Percentiles rank a stretch among this genome's conserved stretches.
phyloP scores from a whole-genome alignment of 2,113 vertebrate genomes.

The Labeo catla region DNA sequence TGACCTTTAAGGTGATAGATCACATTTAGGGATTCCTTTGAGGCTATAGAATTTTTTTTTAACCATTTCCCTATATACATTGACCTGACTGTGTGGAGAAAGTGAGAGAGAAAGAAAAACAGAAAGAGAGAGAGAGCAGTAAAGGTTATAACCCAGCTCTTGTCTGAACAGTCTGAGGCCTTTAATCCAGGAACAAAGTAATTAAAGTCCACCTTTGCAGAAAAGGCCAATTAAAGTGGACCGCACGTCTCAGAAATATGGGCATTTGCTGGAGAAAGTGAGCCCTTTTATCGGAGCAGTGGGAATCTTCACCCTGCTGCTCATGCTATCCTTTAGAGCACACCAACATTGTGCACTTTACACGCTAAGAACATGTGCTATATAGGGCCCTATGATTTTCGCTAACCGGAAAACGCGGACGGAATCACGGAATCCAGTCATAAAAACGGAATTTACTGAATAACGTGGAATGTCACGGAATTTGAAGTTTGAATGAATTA shows the following conservation, averaged over 20 bases:
- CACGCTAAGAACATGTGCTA: slow-evolving; percentile 46
- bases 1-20: slow-evolving; percentile 52
- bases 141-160: slow-evolving; percentile 70
- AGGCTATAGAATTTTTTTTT: slow-evolving; percentile 10
- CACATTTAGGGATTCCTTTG: slow-evolving; percentile 26
- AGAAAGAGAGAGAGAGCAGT: slow-evolving; percentile 49
- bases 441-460: no score
- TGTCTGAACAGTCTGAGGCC: slow-evolving; percentile 68
- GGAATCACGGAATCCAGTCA: no score
- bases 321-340: slow-evolving; percentile 58
- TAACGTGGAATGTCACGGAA: no score
- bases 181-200: slow-evolving; percentile 76
- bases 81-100: slow-evolving; percentile 29
- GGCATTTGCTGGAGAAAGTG: slow-evolving; percentile 67
- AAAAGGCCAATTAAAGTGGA: slow-evolving; percentile 75
- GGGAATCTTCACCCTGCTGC: slow-evolving; percentile 60
- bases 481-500: no score
- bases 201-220: slow-evolving; percentile 73
- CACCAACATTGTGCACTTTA: slow-evolving; percentile 59
- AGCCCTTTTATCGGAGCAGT: slow-evolving; percentile 69
- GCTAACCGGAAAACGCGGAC: no score
- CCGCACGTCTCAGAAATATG: slow-evolving; percentile 63
- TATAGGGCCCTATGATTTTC: no score
- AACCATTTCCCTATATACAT: not conserved
- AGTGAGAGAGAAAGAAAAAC: slow-evolving; percentile 22